These are phyloP conservation scores for Alethe diademata DNA, from an alignment of 2,113 vertebrate genomes.

Conservation along the genomic window DNA sequence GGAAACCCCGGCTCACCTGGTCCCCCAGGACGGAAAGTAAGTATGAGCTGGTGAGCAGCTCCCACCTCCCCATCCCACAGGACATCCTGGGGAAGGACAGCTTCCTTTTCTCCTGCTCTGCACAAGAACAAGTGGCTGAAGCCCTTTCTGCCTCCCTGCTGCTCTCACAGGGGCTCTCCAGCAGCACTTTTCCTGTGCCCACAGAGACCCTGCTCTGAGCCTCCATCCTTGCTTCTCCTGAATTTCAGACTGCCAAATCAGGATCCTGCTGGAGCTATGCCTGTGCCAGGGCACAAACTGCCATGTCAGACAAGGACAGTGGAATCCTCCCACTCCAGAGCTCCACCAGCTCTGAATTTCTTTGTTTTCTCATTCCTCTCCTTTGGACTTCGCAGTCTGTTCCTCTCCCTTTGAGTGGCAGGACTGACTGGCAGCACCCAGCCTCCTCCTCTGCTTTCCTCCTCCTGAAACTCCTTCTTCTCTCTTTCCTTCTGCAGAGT, in stretches of 20 bases:
- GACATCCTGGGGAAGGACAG: not conserved
- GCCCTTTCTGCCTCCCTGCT: not conserved
- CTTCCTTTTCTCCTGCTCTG: not conserved
- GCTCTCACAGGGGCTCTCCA: not conserved
- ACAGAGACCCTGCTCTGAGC: not conserved
- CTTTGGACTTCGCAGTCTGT: not conserved
- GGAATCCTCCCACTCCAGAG: not conserved
- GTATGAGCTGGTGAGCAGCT: not conserved
- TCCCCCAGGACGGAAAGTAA: conserved; percentile 85
- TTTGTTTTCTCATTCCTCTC: not conserved
- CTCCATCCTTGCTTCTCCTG: not conserved
- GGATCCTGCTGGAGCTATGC: not conserved
- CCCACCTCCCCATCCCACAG: not conserved
- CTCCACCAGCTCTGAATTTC: not conserved
- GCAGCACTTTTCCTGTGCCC: not conserved
- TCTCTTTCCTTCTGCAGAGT: not conserved
- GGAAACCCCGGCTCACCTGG: conserved; percentile 91
- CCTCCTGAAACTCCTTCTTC: not conserved
- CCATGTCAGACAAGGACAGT: not conserved
- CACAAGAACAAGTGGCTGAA: not conserved
- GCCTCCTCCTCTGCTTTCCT: not conserved
- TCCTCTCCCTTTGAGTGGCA: not conserved
- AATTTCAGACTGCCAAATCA: not conserved
- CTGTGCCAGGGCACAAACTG: not conserved
- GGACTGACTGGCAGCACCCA: not conserved